phyloP scores from a whole-genome alignment of 2,113 vertebrate genomes.

The Micronycteris hirsuta region DNA sequence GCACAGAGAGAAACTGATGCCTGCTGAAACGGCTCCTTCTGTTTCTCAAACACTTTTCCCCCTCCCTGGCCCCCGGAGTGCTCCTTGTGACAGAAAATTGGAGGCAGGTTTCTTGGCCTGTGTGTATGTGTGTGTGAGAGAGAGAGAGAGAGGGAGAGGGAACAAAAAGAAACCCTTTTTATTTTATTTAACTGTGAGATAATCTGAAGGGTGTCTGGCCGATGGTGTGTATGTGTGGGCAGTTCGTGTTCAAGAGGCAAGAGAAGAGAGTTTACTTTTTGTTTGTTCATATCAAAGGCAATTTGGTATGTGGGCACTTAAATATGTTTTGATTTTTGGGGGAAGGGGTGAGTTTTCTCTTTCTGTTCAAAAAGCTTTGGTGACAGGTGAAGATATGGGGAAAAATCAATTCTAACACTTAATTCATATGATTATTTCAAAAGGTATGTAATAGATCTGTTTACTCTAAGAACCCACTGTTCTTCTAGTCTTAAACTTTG shows the following conservation, averaged over 20 bases:
- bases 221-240: not conserved
- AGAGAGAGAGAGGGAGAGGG: not conserved
- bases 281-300: slow-evolving; percentile 14
- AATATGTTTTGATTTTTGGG: not conserved
- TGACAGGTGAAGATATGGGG: not conserved
- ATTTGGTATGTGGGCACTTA: slow-evolving; percentile 2
- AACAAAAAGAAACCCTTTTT: not conserved
- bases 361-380: slow-evolving; percentile 43
- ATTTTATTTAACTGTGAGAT: slow-evolving; percentile 25
- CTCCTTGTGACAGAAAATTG: slow-evolving; percentile 87
- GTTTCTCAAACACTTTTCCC: slow-evolving; percentile 66
- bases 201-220: not conserved
- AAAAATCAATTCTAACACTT: slow-evolving; percentile 40
- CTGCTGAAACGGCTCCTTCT: slow-evolving; percentile 78
- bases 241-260: not conserved
- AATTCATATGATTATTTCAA: slow-evolving; percentile 71
- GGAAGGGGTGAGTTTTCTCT: not conserved
- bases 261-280: slow-evolving; percentile 25
- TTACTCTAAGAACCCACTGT: slow-evolving; percentile 23
- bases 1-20: slow-evolving; percentile 80
- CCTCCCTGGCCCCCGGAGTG: slow-evolving; percentile 66
- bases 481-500: slow-evolving; percentile 57
- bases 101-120: slow-evolving; percentile 46
- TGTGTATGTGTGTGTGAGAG: no score
- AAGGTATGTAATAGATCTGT: slow-evolving; percentile 31